A percentile compares a stretch with the other conserved stretches of the same genome.
phyloP scores from a whole-genome alignment of 2,113 vertebrate species.

The Caranx ignobilis region DNA sequence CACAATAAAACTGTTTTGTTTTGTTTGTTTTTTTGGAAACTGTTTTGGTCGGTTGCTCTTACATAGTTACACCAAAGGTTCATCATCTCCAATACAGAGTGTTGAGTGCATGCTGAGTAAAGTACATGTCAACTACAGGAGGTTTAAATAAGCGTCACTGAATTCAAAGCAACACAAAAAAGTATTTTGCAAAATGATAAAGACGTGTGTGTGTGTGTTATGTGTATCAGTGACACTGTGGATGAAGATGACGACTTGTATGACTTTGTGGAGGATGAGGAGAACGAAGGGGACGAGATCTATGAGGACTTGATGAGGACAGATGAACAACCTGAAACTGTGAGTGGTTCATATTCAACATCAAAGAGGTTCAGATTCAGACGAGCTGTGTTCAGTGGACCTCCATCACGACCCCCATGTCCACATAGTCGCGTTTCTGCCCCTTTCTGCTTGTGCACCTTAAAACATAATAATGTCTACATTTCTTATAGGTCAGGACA shows the following conservation, averaged over 20 bases:
- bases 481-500: too few relatives aligned
- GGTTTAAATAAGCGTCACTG: too few relatives aligned
- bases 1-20: not conserved
- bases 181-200: not conserved
- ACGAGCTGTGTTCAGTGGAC: not conserved
- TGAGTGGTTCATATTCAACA: conserved; percentile 64
- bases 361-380: not conserved
- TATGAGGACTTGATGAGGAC: conserved; percentile 92
- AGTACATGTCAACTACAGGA: too few relatives aligned
- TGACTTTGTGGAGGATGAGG: conserved; percentile 92
- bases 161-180: too few relatives aligned
- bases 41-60: not conserved
- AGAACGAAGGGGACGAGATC: conserved; percentile 90
- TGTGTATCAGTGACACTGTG: conserved; percentile 86
- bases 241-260: conserved; percentile 94
- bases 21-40: not conserved
- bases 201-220: not conserved
- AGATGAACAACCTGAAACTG: conserved; percentile 78
- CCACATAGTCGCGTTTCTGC: too few relatives aligned
- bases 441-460: too few relatives aligned
- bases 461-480: too few relatives aligned
- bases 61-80: too few relatives aligned
- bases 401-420: too few relatives aligned
- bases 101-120: too few relatives aligned
- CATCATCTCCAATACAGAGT: too few relatives aligned